Conservation (phyloP, 1,140 invertebrate species). For the Drosophila miranda region DNA sequence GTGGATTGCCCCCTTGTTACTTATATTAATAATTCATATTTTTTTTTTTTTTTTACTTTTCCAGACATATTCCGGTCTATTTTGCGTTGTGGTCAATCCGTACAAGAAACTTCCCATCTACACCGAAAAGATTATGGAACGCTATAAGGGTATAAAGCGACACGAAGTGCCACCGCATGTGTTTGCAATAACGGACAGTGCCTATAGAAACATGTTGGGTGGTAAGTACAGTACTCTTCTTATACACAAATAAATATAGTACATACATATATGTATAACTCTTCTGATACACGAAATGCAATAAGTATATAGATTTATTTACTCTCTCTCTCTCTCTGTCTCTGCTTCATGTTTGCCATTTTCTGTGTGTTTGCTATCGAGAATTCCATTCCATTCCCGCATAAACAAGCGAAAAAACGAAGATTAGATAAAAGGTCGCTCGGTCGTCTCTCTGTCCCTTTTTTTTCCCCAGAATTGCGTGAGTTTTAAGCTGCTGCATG, state of each 20-base stretch:
- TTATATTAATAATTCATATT: background rate
- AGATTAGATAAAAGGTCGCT: constrained; percentile 28
- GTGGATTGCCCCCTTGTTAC: too few species aligned
- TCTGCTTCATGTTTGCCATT: constrained; percentile 9
- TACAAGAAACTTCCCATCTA: constrained; percentile 99
- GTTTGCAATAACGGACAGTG: constrained; percentile 99
- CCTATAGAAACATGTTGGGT: constrained; percentile 99
- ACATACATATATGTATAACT: constrained; percentile 96
- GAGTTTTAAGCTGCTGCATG: constrained; percentile 1
- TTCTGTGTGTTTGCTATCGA: constrained; percentile 44
- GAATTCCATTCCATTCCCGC: constrained; percentile 45
- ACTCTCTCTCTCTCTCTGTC: background rate
- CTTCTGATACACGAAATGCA: constrained; percentile 62
- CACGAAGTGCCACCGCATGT: constrained; percentile 99
- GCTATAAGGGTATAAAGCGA: constrained; percentile 99
- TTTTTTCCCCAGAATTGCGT: constrained; percentile 50
- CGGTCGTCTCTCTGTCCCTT: background rate
- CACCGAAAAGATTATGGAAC: constrained; percentile 99
- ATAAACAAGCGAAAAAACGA: constrained; percentile 29
- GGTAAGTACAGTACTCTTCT: constrained; percentile 85
- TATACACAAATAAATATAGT: too few species aligned
- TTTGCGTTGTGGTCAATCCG: constrained; percentile 99
- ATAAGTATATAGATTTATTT: background rate
- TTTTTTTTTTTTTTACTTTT: constrained; percentile 74
- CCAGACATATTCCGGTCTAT: constrained; percentile 99